These are phyloP conservation scores for Falco peregrinus DNA, from an alignment of 2,797 vertebrate species.

Conservation along the genomic window DNA sequence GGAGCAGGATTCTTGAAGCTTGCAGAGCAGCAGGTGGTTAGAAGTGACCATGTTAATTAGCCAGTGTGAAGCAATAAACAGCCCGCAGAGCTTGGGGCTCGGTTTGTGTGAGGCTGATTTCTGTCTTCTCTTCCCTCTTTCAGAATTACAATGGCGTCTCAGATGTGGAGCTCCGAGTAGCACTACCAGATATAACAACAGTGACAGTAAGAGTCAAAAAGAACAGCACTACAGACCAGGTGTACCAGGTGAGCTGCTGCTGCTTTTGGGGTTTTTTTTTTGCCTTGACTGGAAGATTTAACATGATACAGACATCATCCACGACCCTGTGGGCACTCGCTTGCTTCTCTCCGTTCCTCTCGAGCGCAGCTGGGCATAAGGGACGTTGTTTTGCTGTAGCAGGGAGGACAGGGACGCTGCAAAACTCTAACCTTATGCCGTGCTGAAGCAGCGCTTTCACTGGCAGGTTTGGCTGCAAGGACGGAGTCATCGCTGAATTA, in stretches of 20 bases:
- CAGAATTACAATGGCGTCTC: conserved; percentile 96
- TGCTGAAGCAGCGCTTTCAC: background rate
- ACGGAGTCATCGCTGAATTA: background rate
- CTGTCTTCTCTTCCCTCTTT: background rate
- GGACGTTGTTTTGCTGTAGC: accelerated
- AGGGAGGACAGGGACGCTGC: background rate
- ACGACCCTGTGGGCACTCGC: accelerated
- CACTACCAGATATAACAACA: conserved; percentile 88
- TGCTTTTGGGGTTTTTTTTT: accelerated
- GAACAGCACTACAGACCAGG: conserved; percentile 96
- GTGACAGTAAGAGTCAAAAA: conserved; percentile 92
- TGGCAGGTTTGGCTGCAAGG: background rate
- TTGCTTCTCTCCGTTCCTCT: background rate
- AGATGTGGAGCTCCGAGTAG: conserved; percentile 94
- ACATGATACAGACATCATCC: accelerated
- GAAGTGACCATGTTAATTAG: background rate
- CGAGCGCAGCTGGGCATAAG: background rate
- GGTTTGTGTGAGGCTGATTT: accelerated
- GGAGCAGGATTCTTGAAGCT: background rate
- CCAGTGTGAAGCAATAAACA: accelerated
- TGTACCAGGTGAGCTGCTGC: conserved; percentile 88
- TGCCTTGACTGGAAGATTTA: background rate
- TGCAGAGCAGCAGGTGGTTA: background rate
- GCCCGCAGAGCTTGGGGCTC: accelerated
- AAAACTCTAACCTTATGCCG: accelerated